Conservation (phyloP, 2,113 vertebrate species). For the Glaucidium brasilianum region DNA sequence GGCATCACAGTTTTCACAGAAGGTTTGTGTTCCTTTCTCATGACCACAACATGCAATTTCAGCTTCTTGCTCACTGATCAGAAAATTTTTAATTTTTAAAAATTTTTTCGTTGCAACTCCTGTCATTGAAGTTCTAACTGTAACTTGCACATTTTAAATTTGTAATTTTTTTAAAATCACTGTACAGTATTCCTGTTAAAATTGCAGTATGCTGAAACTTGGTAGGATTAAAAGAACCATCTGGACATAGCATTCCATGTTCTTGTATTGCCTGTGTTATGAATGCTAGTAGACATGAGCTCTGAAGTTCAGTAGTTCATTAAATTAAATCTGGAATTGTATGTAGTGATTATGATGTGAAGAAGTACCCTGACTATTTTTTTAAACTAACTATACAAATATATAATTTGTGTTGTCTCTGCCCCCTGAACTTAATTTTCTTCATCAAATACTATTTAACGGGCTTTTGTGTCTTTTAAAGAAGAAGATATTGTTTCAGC, state of each 20-base stretch:
- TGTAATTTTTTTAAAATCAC: not conserved
- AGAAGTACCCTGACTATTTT: not conserved
- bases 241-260: not conserved
- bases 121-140: not conserved
- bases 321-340: not conserved
- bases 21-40: not conserved
- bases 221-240: not conserved
- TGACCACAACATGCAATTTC: not conserved
- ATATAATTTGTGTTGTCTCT: not conserved
- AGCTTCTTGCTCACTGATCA: not conserved
- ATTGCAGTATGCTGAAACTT: not conserved
- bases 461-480: not conserved
- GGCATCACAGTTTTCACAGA: not conserved
- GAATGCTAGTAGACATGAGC: not conserved
- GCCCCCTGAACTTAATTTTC: not conserved
- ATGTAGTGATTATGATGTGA: not conserved
- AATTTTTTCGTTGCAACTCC: not conserved
- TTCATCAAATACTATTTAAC: not conserved
- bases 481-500: not conserved
- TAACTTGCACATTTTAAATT: not conserved
- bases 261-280: not conserved
- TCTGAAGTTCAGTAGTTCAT: not conserved
- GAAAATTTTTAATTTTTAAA: not conserved
- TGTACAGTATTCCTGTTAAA: not conserved
- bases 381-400: not conserved